These are phyloP conservation scores for Myiopsitta monachus DNA, from an alignment of 2,113 vertebrate species.

Conservation along the genomic window DNA sequence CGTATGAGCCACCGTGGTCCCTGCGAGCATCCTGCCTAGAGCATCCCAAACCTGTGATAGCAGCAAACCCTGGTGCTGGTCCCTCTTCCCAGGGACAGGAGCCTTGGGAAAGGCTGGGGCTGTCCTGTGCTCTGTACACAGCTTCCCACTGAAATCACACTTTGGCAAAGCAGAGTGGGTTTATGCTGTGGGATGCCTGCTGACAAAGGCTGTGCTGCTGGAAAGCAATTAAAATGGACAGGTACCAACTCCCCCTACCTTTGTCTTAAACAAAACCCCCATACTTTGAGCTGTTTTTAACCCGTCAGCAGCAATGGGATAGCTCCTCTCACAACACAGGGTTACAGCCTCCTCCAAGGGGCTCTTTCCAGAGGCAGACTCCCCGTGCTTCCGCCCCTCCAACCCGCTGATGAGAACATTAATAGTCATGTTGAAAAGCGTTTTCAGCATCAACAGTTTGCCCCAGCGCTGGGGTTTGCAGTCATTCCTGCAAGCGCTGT, in stretches of 20 bases:
- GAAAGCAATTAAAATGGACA: not conserved
- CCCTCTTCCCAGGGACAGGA: not conserved
- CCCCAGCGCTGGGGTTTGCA: not conserved
- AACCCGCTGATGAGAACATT: not conserved
- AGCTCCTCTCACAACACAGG: not conserved
- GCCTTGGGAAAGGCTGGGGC: rapidly evolving
- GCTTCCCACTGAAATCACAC: not conserved
- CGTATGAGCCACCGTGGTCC: rapidly evolving
- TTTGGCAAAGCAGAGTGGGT: not conserved
- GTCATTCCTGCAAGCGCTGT: not conserved
- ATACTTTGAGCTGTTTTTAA: not conserved
- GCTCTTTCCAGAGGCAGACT: not conserved
- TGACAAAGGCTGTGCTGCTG: not conserved
- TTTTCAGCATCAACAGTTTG: not conserved
- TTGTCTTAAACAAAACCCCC: not conserved
- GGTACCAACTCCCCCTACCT: not conserved
- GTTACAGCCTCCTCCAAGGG: rapidly evolving
- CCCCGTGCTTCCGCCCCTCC: not conserved
- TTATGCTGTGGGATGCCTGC: not conserved
- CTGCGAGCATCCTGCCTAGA: not conserved
- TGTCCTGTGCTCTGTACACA: not conserved
- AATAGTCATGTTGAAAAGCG: not conserved
- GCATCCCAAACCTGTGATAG: not conserved
- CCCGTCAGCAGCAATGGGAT: rapidly evolving
- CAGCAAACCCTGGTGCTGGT: not conserved